Conservation (phyloP, 2,797 vertebrate species). For the Enteromius unitaeniatus region DNA sequence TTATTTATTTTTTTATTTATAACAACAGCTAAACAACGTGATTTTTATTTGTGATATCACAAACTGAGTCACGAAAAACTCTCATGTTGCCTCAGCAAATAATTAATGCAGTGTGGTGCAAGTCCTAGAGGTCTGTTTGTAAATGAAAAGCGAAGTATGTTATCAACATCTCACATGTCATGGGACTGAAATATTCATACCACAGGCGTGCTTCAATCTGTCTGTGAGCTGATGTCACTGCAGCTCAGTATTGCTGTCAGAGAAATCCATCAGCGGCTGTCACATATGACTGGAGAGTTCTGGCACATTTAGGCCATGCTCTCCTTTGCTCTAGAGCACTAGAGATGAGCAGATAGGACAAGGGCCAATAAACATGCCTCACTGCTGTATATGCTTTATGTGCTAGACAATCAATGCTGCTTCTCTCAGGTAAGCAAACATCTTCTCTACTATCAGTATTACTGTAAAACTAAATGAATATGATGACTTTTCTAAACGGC, state of each 20-base stretch:
- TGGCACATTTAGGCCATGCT: conserved; percentile 56
- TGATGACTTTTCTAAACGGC: neutral
- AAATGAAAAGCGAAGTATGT: conserved; percentile 31
- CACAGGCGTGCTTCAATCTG: conserved; percentile 46
- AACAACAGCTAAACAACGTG: neutral
- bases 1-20: neutral
- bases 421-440: conserved; percentile 49
- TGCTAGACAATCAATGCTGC: conserved; percentile 36
- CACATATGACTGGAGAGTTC: conserved; percentile 35
- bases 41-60: neutral
- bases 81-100: conserved; percentile 8
- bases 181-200: conserved; percentile 41
- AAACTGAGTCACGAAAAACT: neutral
- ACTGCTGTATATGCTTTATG: conserved; percentile 13
- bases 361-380: neutral
- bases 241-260: conserved; percentile 50
- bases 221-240: conserved; percentile 53
- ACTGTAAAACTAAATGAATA: neutral
- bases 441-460: conserved; percentile 31
- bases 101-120: conserved; percentile 34
- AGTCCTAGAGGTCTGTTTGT: conserved; percentile 23
- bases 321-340: conserved; percentile 37
- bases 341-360: conserved; percentile 42
- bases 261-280: conserved; percentile 44
- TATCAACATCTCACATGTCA: conserved; percentile 13